A percentile compares a stretch with the other conserved stretches of the same genome.
These are phyloP conservation scores for Corapipo altera DNA, from an alignment of 2,113 vertebrate species.

Conservation along the genomic window DNA sequence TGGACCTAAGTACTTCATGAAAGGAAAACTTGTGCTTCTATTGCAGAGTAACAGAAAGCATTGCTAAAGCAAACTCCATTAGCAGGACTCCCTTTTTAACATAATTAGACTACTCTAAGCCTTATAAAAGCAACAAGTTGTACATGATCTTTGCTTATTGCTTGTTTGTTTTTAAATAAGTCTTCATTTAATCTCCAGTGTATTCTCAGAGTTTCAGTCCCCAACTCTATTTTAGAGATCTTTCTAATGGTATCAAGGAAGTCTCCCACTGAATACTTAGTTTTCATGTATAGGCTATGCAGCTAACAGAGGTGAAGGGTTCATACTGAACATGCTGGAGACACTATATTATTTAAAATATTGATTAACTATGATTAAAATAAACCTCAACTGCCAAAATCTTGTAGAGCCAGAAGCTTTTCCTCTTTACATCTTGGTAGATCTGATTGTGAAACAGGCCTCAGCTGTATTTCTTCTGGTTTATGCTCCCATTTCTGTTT, in stretches of 20 bases:
- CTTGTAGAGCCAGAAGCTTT: neutral
- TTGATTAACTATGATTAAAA: neutral
- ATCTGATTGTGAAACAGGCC: neutral
- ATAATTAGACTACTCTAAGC: neutral
- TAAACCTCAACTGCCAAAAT: neutral
- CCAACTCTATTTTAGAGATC: neutral
- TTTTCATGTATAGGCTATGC: neutral
- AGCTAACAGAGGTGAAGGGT: neutral
- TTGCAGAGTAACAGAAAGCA: neutral
- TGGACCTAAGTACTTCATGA: neutral
- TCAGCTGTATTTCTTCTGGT: neutral
- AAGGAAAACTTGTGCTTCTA: neutral
- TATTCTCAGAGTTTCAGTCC: neutral
- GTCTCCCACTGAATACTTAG: neutral
- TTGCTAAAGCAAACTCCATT: neutral
- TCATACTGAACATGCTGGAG: neutral
- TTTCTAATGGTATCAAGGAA: neutral
- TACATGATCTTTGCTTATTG: neutral
- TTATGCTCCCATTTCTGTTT: neutral
- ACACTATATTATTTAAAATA: neutral
- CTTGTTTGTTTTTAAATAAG: neutral
- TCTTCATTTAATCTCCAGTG: neutral
- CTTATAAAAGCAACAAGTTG: neutral
- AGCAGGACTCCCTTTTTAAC: neutral
- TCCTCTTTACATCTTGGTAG: neutral